A percentile compares a stretch with the other conserved stretches of the same genome.
These are phyloP conservation scores for Rutilus rutilus DNA, from an alignment of 2,113 vertebrate genomes.

Conservation along the genomic window DNA sequence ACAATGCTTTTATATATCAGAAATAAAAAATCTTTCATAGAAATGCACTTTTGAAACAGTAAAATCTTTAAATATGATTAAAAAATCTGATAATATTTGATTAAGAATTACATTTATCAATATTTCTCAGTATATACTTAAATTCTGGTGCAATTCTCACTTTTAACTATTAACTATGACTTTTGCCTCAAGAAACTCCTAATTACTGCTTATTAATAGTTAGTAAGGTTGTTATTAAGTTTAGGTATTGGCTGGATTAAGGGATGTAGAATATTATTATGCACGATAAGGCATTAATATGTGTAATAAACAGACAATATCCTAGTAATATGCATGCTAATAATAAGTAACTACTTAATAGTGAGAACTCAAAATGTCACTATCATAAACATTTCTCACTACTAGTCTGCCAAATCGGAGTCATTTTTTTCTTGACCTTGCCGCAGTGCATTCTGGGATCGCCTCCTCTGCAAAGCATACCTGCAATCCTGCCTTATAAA, in stretches of 20 bases:
- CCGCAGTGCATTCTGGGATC: background rate
- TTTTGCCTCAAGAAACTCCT: too few relatives aligned
- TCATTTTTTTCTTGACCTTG: background rate
- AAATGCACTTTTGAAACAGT: background rate
- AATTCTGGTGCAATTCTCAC: background rate
- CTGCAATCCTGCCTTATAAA: background rate
- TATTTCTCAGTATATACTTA: background rate
- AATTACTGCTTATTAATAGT: too few relatives aligned
- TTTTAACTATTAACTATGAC: too few relatives aligned
- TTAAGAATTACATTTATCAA: too few relatives aligned
- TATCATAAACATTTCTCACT: background rate
- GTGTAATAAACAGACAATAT: too few relatives aligned
- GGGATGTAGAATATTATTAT: too few relatives aligned
- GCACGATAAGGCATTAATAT: too few relatives aligned
- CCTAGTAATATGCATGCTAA: too few relatives aligned
- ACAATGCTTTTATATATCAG: background rate
- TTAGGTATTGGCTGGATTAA: too few relatives aligned
- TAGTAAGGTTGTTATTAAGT: too few relatives aligned
- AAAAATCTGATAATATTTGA: background rate
- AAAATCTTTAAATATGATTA: background rate
- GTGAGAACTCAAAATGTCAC: background rate
- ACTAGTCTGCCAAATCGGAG: background rate
- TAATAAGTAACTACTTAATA: too few relatives aligned
- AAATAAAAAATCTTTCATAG: background rate
- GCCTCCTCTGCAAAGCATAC: background rate